These are phyloP conservation scores for Pachyramphus minor DNA, from an alignment of 2,113 vertebrate genomes.

Conservation along the genomic window DNA sequence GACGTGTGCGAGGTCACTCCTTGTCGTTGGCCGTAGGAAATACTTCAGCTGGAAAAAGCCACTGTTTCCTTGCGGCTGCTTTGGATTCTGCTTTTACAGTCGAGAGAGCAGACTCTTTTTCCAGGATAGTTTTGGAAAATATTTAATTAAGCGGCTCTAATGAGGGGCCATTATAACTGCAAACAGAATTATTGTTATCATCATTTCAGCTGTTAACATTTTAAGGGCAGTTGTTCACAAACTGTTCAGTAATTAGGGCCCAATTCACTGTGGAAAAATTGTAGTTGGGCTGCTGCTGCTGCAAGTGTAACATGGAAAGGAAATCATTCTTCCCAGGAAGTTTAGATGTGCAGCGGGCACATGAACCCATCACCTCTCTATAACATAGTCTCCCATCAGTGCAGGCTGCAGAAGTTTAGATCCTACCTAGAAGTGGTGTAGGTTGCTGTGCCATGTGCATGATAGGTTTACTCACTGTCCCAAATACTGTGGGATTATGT, in stretches of 20 bases:
- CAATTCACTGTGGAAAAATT: slow-evolving; percentile 41
- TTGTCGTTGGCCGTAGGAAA: not conserved
- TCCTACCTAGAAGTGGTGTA: not conserved
- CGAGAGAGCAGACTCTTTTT: slow-evolving; percentile 24
- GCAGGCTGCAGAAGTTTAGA: not conserved
- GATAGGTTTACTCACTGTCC: not conserved
- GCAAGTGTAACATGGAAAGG: not conserved
- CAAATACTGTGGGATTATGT: not conserved
- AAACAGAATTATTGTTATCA: slow-evolving; percentile 59
- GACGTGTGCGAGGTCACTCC: not conserved
- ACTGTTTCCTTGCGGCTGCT: slow-evolving; percentile 30
- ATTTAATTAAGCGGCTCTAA: slow-evolving; percentile 72
- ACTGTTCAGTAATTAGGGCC: slow-evolving; percentile 68
- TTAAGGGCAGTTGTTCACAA: slow-evolving; percentile 68
- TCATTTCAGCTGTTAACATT: slow-evolving; percentile 65
- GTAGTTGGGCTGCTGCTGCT: not conserved
- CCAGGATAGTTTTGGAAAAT: slow-evolving; percentile 64
- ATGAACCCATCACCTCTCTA: rapidly evolving
- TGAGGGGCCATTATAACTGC: slow-evolving; percentile 64
- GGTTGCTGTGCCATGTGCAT: not conserved
- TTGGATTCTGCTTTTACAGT: slow-evolving; percentile 38
- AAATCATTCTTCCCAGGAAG: not conserved
- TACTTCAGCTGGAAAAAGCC: slow-evolving; percentile 46
- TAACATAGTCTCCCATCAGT: rapidly evolving
- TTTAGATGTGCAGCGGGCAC: not conserved